Evolutionary conservation across 2,797 vertebrate genomes (phyloP).

Genomic region (Macrochelys suwanniensis): DNA sequence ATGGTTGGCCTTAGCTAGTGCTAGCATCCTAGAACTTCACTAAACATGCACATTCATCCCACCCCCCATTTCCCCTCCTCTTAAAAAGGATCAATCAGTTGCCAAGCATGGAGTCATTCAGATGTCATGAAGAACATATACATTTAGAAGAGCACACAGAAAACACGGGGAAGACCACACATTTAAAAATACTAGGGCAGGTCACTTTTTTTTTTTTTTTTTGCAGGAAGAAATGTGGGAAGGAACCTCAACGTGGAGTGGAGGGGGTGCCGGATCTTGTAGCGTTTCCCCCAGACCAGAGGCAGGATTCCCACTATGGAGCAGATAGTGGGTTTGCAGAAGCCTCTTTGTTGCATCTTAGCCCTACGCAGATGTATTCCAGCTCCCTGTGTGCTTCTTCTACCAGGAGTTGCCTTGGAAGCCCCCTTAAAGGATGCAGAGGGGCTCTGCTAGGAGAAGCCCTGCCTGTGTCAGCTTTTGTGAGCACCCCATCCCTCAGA

Average conservation of each 20-base stretch:
- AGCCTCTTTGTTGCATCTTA: background rate
- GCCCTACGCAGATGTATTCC: background rate
- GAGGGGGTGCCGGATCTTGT: background rate
- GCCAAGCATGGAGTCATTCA: background rate
- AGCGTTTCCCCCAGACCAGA: background rate
- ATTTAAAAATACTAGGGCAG: background rate
- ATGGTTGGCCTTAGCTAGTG: accelerated
- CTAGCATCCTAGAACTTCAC: background rate
- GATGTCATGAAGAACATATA: background rate
- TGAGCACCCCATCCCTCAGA: background rate
- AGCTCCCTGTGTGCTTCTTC: background rate
- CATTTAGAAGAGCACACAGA: background rate
- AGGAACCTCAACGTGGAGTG: background rate
- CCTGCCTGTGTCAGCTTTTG: background rate
- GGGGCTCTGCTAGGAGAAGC: background rate
- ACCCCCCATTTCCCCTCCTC: background rate
- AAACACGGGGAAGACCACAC: background rate
- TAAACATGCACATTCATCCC: background rate
- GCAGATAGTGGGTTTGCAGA: background rate
- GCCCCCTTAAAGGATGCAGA: background rate
- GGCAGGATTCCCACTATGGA: background rate
- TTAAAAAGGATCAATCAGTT: background rate
- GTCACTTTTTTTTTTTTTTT: background rate
- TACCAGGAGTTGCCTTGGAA: background rate
- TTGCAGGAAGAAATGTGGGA: background rate